A percentile compares a stretch with the other conserved stretches of the same genome.
These are phyloP conservation scores for Platysteira castanea DNA, from an alignment of 2,113 vertebrate species.

Conservation along the genomic window DNA sequence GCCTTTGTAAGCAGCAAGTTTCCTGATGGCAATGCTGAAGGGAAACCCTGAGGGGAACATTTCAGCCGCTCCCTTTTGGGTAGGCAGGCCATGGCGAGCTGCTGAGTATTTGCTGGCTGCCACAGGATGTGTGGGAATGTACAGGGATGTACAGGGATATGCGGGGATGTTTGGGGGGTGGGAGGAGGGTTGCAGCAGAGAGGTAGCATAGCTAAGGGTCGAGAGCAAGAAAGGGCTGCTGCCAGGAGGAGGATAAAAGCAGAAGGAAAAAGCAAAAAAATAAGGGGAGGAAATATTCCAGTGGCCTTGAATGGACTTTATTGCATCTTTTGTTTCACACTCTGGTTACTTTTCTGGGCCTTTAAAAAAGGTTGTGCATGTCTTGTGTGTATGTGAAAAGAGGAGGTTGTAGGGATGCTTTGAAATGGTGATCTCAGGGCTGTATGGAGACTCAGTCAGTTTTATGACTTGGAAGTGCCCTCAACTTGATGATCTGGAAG, in stretches of 20 bases:
- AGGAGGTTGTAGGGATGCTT: not conserved
- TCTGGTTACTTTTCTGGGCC: not conserved
- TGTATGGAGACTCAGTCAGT: not conserved
- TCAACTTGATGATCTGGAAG: not conserved
- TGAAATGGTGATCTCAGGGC: not conserved
- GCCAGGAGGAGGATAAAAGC: not conserved
- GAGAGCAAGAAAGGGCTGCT: not conserved
- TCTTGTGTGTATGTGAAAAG: not conserved
- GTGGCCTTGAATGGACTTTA: not conserved
- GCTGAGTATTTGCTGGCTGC: not conserved
- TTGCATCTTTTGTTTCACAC: not conserved
- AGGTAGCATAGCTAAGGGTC: fast-evolving
- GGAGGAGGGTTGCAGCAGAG: not conserved
- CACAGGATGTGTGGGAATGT: not conserved
- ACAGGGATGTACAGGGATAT: not conserved
- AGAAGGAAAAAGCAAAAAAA: not conserved
- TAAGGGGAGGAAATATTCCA: not conserved
- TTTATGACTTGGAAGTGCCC: not conserved
- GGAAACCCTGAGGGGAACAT: not conserved
- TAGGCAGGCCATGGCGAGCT: not conserved
- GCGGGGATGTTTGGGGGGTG: fast-evolving
- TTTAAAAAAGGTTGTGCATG: fast-evolving
- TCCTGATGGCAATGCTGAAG: not conserved
- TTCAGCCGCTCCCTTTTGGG: not conserved
- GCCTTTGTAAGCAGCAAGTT: slow-evolving; percentile 52